Evolutionary conservation across 2,113 vertebrate species (phyloP).

Genomic region (Phalacrocorax aristotelis): DNA sequence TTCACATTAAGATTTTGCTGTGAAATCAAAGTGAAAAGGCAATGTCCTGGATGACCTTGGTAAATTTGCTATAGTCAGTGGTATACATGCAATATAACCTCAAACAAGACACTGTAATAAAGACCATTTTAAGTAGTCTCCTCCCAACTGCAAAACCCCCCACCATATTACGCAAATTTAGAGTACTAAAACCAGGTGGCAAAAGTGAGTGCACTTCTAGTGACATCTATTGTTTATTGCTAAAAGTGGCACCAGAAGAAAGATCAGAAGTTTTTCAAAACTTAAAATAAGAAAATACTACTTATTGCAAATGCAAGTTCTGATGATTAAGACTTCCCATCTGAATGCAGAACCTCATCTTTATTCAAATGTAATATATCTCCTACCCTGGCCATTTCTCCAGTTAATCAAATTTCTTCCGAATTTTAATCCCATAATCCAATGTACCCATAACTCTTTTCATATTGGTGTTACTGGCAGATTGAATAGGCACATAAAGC

Average conservation of each 20-base stretch:
- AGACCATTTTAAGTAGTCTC: neutral
- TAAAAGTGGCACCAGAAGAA: neutral
- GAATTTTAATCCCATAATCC: neutral
- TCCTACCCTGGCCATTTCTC: neutral
- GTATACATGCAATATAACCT: neutral
- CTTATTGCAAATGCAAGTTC: neutral
- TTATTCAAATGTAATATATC: neutral
- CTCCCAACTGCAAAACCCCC: neutral
- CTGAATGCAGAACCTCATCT: neutral
- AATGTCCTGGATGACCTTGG: neutral
- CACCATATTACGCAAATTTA: neutral
- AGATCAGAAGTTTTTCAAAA: neutral
- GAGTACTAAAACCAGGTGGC: neutral
- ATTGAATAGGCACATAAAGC: neutral
- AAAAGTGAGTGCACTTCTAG: neutral
- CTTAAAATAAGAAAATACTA: neutral
- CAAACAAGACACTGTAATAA: neutral
- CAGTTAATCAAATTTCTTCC: neutral
- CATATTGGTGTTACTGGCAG: neutral
- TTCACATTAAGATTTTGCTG: neutral
- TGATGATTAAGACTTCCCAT: neutral
- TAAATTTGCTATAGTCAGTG: no score
- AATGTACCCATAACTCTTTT: accelerated
- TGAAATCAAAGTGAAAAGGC: neutral
- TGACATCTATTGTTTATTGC: neutral